Evolutionary conservation across 2,888 invertebrate species (phyloP).

Genomic region (Eristalinus sepulchralis): DNA sequence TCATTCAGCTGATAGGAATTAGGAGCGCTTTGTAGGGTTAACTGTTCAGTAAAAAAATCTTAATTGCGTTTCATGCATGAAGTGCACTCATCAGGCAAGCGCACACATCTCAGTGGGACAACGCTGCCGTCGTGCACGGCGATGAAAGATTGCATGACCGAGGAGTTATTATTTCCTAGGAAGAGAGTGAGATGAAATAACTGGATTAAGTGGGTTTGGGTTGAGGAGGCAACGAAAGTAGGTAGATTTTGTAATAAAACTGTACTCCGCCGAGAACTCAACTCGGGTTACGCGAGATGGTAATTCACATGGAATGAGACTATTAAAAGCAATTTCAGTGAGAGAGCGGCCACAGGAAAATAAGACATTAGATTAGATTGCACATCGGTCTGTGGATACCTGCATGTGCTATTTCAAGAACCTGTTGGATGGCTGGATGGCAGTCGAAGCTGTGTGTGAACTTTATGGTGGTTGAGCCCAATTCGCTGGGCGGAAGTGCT

Average conservation of each 20-base stretch:
- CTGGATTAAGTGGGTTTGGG: constrained; percentile 66
- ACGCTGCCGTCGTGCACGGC: neutral
- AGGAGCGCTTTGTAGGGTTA: constrained; percentile 35
- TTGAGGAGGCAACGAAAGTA: constrained; percentile 62
- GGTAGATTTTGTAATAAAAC: constrained; percentile 67
- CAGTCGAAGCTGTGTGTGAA: neutral
- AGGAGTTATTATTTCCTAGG: constrained; percentile 57
- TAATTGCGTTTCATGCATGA: constrained; percentile 64
- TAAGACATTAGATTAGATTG: neutral
- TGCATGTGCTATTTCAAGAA: neutral
- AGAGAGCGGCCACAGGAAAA: constrained; percentile 11
- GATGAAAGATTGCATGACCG: constrained; percentile 55
- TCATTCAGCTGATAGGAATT: constrained; percentile 9
- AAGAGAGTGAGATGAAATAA: constrained; percentile 68
- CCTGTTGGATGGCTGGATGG: neutral
- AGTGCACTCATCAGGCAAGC: neutral
- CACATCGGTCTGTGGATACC: neutral
- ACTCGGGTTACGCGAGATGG: constrained; percentile 25
- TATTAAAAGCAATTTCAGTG: constrained; percentile 18
- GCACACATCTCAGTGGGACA: constrained; percentile 12
- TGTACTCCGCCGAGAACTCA: constrained; percentile 41
- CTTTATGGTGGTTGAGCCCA: neutral
- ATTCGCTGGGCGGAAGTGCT: neutral
- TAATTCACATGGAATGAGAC: constrained; percentile 48
- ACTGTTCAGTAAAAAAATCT: constrained; percentile 16